phyloP scores from a whole-genome alignment of 2,888 invertebrate genomes.

The Lycophotia porphyrea region DNA sequence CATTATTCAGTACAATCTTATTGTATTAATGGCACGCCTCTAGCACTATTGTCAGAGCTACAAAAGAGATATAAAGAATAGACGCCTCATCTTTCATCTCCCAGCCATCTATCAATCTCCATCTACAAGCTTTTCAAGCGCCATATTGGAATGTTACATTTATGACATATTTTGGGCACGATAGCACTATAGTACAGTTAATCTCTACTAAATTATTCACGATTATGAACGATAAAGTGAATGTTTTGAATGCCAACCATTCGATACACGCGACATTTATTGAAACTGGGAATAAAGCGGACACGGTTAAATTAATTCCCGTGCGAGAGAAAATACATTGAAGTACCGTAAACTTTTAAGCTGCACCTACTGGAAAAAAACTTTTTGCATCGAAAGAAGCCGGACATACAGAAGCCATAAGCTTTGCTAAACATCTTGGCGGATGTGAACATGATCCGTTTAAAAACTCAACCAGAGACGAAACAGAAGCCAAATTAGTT shows the following conservation, averaged over 20 bases:
- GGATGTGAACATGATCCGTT: conserved; percentile 52
- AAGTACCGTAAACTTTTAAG: conserved; percentile 14
- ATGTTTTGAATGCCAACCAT: conserved; percentile 43
- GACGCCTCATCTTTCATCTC: conserved; percentile 41
- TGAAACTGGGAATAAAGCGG: conserved; percentile 32
- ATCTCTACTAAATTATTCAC: conserved; percentile 46
- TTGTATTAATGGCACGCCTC: conserved; percentile 5
- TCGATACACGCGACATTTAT: conserved; percentile 40
- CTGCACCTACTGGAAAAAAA: conserved; percentile 1
- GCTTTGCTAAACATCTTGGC: conserved; percentile 38
- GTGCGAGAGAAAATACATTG: conserved; percentile 38
- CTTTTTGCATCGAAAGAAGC: conserved; percentile 33
- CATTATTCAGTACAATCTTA: conserved; percentile 11
- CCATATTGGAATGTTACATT: conserved; percentile 50
- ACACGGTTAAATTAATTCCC: conserved; percentile 48
- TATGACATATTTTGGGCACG: conserved; percentile 49
- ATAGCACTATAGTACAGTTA: conserved; percentile 54
- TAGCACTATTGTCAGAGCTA: conserved; percentile 5
- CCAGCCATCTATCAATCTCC: conserved; percentile 55
- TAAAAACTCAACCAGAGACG: conserved; percentile 15
- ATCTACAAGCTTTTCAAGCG: conserved; percentile 33
- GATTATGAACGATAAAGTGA: conserved; percentile 46
- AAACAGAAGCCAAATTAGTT: conserved; percentile 46
- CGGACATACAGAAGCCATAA: conserved; percentile 59
- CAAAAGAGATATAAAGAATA: conserved; percentile 28